Evolutionary conservation across 2,888 invertebrate genomes (phyloP), one percentile per base, ranked within the genome.

Genomic region (Eilema depressum): DNA sequence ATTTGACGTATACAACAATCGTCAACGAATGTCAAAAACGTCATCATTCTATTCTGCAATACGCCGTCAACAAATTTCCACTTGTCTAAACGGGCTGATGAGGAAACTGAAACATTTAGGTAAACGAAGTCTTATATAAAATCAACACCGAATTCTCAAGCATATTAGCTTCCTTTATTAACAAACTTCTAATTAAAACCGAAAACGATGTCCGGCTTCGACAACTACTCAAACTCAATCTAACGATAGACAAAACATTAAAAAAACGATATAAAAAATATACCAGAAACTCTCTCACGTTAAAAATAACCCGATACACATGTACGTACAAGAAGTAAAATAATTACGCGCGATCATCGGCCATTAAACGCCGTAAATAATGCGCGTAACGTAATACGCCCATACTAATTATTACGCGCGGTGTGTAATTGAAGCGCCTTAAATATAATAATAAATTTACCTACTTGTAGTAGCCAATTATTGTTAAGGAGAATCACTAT

Each of bases 311-410:
- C 71, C 77, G 83, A 86, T 84, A 84, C 84, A 83, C 81, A 84
- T 84, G 60, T 66, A 71, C 53, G 66, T 74, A 83, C 82, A 84
- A 79, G 86, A 83, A 84, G 80, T 83, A 89, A 90, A 90, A 90
- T 91, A 90, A 91, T 91, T 87, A 89, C 87, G 85, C 83, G 72
- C 86, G 88, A 89, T 90, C 88, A 88, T 85, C 89, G 88, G 64
- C 88, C 83, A 91, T 92, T 92, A 89, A 73, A 79, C 84, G 77
- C 79, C 86, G 88, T 91, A 90, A 90, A 90, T 91, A 90, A 89
- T 85, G 76, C 83, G 78, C 81, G 85, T 89, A 90, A 89, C 88
- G 85, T 87, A 89, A 90, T 86, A 86, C 80, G 83, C 80, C 85
- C 83, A 76, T 81, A 84, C 82, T 89, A 89, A 90, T 89, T 89